phyloP scores from a whole-genome alignment of 1,140 invertebrate species.

The Oscheius sp. region DNA sequence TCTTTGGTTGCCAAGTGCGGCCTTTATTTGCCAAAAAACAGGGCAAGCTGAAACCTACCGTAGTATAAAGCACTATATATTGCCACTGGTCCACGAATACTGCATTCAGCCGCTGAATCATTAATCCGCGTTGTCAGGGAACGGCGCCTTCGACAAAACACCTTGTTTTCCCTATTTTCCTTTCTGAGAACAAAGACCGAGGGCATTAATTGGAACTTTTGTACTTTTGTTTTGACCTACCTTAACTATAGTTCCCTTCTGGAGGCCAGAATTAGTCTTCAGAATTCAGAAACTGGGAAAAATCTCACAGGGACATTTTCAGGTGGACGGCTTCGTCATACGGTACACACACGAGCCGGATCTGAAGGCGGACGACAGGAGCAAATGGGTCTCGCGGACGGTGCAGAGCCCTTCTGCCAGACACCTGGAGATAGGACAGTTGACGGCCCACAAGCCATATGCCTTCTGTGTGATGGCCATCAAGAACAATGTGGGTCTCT shows the following conservation, averaged over 20 bases:
- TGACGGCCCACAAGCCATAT: constrained; percentile 53
- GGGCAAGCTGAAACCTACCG: too few species aligned
- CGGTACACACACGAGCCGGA: constrained; percentile 60
- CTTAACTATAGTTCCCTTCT: neutral
- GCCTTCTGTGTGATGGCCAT: constrained; percentile 60
- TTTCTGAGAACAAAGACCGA: too few species aligned
- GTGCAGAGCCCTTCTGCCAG: constrained; percentile 34
- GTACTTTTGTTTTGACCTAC: too few species aligned
- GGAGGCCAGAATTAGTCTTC: neutral
- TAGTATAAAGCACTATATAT: too few species aligned
- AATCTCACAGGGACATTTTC: neutral
- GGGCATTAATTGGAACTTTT: too few species aligned
- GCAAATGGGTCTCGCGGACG: neutral
- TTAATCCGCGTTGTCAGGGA: too few species aligned
- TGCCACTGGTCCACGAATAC: too few species aligned
- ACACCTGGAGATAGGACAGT: constrained; percentile 47
- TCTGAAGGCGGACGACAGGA: constrained; percentile 18
- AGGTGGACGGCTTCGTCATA: constrained; percentile 57
- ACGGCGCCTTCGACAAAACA: too few species aligned
- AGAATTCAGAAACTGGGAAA: constrained; percentile 23
- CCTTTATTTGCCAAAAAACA: too few species aligned
- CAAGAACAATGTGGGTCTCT: constrained; percentile 53
- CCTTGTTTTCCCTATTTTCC: too few species aligned
- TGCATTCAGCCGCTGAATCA: too few species aligned
- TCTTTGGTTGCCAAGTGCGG: too few species aligned